Conservation (phyloP, 1,140 invertebrate species). For the Helicoverpa armigera region DNA sequence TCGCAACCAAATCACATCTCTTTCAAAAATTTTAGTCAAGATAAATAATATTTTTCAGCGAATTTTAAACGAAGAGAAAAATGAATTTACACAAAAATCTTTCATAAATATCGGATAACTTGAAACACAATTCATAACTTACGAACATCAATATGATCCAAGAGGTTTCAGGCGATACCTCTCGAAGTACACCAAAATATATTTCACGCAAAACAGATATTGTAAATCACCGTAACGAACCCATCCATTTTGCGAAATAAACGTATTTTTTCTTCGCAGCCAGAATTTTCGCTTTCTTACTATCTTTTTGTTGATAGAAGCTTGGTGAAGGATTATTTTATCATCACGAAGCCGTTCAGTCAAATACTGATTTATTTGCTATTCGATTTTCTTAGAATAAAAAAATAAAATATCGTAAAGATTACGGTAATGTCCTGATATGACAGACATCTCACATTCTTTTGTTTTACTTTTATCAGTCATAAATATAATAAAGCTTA, state of each 20-base stretch:
- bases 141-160: conserved; percentile 11
- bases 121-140: conserved; percentile 13
- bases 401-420: too few species aligned
- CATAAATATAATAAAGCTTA: too few species aligned
- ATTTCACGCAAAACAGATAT: conserved; percentile 57
- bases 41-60: too few species aligned
- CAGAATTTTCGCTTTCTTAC: conserved; percentile 28
- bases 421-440: too few species aligned
- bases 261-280: conserved; percentile 44
- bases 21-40: too few species aligned
- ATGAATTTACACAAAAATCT: background rate
- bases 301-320: conserved; percentile 41
- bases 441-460: too few species aligned
- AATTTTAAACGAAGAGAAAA: background rate
- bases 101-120: background rate
- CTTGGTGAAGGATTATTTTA: conserved; percentile 19
- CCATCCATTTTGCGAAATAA: conserved; percentile 56
- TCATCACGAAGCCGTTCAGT: background rate
- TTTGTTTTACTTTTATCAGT: too few species aligned
- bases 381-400: too few species aligned
- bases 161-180: conserved; percentile 15
- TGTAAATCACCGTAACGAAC: conserved; percentile 66
- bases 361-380: background rate
- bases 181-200: conserved; percentile 49
- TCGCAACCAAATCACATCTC: too few species aligned